Percentiles rank a stretch among this genome's conserved stretches.
Conservation (phyloP, 2,113 vertebrate genomes). For the Balaenoptera acutorostrata region DNA sequence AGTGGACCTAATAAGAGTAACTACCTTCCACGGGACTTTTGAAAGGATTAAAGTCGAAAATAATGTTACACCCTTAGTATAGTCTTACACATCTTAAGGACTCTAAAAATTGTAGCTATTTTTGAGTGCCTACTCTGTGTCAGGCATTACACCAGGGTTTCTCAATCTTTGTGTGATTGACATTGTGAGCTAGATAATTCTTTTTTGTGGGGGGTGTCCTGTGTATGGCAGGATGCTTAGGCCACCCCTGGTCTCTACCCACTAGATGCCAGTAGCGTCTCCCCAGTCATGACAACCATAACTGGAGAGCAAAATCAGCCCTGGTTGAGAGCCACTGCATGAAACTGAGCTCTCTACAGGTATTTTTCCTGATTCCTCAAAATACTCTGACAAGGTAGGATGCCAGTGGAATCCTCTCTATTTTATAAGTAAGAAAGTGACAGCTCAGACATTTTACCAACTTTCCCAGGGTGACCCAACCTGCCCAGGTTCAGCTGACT, state of each 20-base stretch:
- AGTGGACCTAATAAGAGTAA: background rate
- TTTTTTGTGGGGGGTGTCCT: background rate
- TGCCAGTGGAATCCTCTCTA: background rate
- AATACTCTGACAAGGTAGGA: background rate
- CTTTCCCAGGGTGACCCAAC: background rate
- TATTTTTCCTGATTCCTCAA: background rate
- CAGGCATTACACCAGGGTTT: background rate
- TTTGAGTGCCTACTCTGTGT: background rate
- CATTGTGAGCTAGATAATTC: background rate
- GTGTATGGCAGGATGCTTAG: background rate
- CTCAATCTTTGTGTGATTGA: background rate
- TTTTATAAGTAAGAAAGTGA: background rate
- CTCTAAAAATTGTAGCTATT: background rate
- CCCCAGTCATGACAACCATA: background rate
- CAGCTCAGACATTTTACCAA: background rate
- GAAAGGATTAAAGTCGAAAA: background rate
- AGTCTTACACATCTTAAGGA: background rate
- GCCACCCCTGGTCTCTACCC: background rate
- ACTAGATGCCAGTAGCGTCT: background rate
- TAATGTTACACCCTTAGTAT: background rate
- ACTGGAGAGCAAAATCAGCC: background rate
- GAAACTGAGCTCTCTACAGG: background rate
- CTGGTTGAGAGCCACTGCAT: background rate
- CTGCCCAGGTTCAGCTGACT: background rate
- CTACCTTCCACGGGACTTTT: background rate